Evolutionary conservation across 2,888 invertebrate genomes (phyloP).

Genomic region (Pammene fasciana): DNA sequence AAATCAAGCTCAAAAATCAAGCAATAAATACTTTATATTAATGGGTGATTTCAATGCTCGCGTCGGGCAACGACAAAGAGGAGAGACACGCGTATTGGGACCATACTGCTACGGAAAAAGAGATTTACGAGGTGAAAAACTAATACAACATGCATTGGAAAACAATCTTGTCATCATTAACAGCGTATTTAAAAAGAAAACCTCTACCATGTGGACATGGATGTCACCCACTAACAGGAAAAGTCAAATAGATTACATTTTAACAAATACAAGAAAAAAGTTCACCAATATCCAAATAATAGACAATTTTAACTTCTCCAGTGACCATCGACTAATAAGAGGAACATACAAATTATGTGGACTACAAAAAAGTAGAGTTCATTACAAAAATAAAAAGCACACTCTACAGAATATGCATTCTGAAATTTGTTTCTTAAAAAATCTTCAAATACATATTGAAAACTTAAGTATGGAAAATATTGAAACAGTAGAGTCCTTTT

Average conservation of each 20-base stretch:
- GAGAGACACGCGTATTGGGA: neutral
- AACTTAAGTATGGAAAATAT: neutral
- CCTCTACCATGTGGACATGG: neutral
- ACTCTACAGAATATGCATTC: too few relatives aligned
- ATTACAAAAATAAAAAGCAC: neutral
- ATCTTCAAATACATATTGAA: neutral
- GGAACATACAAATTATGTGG: neutral
- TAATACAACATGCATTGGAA: constrained; percentile 12
- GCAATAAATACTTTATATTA: neutral
- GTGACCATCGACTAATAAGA: constrained; percentile 8
- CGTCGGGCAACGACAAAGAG: neutral
- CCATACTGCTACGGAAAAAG: constrained; percentile 15
- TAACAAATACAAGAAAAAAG: neutral
- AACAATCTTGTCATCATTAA: constrained; percentile 8
- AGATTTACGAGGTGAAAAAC: constrained; percentile 10
- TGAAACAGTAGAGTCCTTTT: neutral
- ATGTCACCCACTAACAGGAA: neutral
- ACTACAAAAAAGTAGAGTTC: neutral
- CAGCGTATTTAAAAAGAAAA: constrained; percentile 10
- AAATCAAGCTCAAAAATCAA: constrained; percentile 2
- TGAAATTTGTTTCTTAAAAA: constrained; percentile 1
- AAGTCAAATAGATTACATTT: constrained; percentile 9
- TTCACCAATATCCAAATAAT: constrained; percentile 3
- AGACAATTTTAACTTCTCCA: neutral
- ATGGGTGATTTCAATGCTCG: too few relatives aligned